Base-by-base conservation (phyloP, 2,888 invertebrate genomes). In the Leptarthrus brevirostris region DNA sequence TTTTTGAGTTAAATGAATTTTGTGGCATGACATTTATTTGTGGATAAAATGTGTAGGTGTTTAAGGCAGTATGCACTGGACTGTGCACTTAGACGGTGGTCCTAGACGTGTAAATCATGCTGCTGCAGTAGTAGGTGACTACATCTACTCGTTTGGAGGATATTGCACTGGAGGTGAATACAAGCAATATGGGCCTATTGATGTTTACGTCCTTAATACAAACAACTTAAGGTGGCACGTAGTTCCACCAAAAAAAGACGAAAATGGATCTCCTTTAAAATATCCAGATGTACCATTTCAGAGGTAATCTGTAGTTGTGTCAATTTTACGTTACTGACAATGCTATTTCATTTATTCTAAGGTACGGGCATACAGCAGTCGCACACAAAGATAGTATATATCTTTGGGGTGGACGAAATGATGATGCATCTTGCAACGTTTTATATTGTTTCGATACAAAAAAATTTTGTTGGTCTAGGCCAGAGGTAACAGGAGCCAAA, bases 321-420 rank as follows among this genome's bases (percentile, higher is more conserved):
- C 12, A 54, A 54, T 22, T 54, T 54, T 30, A 30, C n/a, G n/a
- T n/a, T n/a, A n/a, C n/a, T n/a, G n/a, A n/a, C n/a, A n/a, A n/a
- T n/a, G n/a, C n/a, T n/a, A n/a, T n/a, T 30, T 0, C 52, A 8
- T 34, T 47, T 47, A 2, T 24, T 18, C 26, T 36, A 78, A 76
- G 82, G 71, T 97, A 97, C 85, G 97, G 97, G 0, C 97, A 97
- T 82, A 93, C 96, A n/a, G 93, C 93, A 56, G 93, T 95, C 1
- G 90, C 91, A 0, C 92, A 93, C 82, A 89, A 89, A 44, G 89
- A 92, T 54, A 91, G 90, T 83, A 89, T 89, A 14, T 86, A 92
- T 81, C 89, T 97, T 80, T 97, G 96, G 95, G 97, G 97, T 64
- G 97, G 97, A 2, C 88, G 96, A 77, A 96, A 96, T 83, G 96